phyloP scores from a whole-genome alignment of 2,888 invertebrate species.

The Azorinus chamasolen region DNA sequence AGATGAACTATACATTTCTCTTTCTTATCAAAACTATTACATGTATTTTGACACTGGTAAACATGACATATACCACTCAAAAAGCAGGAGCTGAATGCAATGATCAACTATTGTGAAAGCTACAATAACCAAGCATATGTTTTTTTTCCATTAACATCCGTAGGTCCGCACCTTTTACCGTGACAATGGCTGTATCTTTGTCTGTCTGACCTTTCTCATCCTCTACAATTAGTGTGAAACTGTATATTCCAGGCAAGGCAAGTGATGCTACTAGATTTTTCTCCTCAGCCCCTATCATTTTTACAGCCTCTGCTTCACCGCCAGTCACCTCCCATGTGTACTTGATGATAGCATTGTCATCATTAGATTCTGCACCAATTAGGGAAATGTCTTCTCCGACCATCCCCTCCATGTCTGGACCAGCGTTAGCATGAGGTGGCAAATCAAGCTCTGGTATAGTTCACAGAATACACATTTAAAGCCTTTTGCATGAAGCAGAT shows the following conservation, averaged over 20 bases:
- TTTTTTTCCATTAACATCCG: neutral
- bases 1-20: too few species aligned
- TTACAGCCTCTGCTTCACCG: constrained; percentile 1
- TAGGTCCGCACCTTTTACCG: constrained; percentile 41
- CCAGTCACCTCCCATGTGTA: constrained; percentile 32
- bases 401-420: constrained; percentile 28
- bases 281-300: constrained; percentile 15
- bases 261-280: constrained; percentile 2
- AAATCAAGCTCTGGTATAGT: constrained; percentile 27
- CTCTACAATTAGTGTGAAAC: constrained; percentile 39
- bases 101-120: too few species aligned
- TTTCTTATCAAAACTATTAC: too few species aligned
- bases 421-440: constrained; percentile 54
- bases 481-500: too few species aligned
- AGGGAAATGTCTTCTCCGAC: constrained; percentile 28
- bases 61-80: too few species aligned
- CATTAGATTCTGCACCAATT: constrained; percentile 29
- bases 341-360: constrained; percentile 37
- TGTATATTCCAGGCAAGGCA: constrained; percentile 29
- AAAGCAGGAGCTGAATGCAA: too few species aligned
- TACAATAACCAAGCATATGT: too few species aligned
- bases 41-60: too few species aligned
- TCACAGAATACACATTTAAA: too few species aligned
- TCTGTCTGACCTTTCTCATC: constrained; percentile 47
- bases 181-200: constrained; percentile 42